Evolutionary conservation across 1,140 invertebrate genomes (phyloP), one percentile per base, ranked within the genome.

Genomic region (Drosophila jambulina): DNA sequence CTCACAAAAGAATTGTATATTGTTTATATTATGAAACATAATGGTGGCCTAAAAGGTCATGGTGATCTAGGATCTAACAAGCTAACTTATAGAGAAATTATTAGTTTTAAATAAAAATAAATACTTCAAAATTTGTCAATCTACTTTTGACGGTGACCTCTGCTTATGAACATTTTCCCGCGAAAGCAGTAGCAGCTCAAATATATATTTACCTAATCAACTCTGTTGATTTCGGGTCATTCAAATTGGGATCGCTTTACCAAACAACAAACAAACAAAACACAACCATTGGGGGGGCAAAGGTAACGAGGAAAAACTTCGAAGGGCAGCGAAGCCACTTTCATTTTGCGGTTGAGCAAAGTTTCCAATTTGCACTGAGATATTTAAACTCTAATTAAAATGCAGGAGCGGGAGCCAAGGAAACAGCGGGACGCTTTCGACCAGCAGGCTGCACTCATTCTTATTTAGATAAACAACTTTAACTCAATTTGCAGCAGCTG

Each of bases 301-400:
- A 38, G 61, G 60, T 49, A 65, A 38, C 5, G 60, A 49, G 49
- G 34, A 63, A 54, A 36, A 40, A 48, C 51, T 62, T 68, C 71
- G 59, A 83, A 77, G 80, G 68, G 69, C 86, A 70, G 78, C 78
- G 74, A 42, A 81, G 80, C 70, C 87, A 88, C 85, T 90, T 88
- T 88, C 84, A 72, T 83, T 88, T 86, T 83, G 84, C 84, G 80
- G 84, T 80, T 78, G 80, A 88, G 58, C 70, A 77, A 85, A 90
- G 85, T 82, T 90, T 74, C 85, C 82, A 90, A 90, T 90, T 90
- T 82, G 80, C 77, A 82, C 80, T 70, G 81, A 82, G 85, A 82
- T 90, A 90, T 90, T 90, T 90, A 90, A 90, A 80, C 80, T 90
- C 78, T 90, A 90, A 90, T 90, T 90, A 90, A 90, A 90, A 90